These are phyloP conservation scores for Lasioglossum malachurum DNA, from an alignment of 2,888 invertebrate genomes.

Conservation along the genomic window DNA sequence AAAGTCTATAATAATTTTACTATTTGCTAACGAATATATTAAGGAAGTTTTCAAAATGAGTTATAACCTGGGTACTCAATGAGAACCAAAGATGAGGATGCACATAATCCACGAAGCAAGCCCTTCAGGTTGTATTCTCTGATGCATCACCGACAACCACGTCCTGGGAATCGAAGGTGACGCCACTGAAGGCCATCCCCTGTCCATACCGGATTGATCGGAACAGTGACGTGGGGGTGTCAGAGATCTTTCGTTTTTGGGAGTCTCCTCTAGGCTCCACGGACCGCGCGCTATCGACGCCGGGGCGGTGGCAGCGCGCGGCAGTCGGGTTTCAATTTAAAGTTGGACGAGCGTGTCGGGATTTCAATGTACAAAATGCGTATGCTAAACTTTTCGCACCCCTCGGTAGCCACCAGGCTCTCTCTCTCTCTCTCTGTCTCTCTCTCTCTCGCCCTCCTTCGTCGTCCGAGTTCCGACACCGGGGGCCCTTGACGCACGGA, in stretches of 20 bases:
- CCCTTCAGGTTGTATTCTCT: not conserved
- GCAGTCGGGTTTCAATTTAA: conserved; percentile 82
- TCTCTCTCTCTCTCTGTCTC: conserved; percentile 36
- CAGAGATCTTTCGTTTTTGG: conserved; percentile 12
- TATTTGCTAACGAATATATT: not conserved
- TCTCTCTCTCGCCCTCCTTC: conserved; percentile 60
- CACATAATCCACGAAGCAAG: not conserved
- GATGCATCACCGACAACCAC: not conserved
- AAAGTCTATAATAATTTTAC: too few species aligned
- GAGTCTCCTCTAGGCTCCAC: conserved; percentile 27
- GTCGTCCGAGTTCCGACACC: conserved; percentile 64
- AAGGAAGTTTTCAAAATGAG: not conserved
- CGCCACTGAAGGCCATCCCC: not conserved
- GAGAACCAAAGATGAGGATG: not conserved
- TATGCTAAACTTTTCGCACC: conserved; percentile 81
- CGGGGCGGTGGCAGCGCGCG: conserved; percentile 41
- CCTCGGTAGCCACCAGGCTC: conserved; percentile 59
- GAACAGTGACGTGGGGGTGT: not conserved
- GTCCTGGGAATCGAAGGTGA: not conserved
- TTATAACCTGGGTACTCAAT: not conserved
- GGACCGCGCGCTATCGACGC: conserved; percentile 52
- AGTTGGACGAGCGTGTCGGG: conserved; percentile 80
- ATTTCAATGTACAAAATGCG: conserved; percentile 83
- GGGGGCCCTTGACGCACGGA: conserved; percentile 61
- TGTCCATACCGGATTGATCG: not conserved